These are phyloP conservation scores for Bimastos eiseni DNA, from an alignment of 2,888 invertebrate genomes.

Conservation along the genomic window DNA sequence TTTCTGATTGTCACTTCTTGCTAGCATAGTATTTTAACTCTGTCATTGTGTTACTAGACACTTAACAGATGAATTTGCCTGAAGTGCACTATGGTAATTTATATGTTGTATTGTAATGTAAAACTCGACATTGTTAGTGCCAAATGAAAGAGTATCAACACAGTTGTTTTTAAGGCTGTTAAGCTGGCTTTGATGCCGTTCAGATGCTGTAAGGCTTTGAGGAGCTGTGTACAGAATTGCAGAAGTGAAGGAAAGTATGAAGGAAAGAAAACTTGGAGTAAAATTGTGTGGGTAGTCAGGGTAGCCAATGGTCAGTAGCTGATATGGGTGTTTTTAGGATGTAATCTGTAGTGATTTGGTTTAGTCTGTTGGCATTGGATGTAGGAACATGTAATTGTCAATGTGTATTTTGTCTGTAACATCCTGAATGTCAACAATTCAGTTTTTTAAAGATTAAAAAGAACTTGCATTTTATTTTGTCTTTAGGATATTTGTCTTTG, in stretches of 20 bases:
- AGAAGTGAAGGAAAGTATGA: slow-evolving; percentile 13
- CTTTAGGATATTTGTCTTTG: no score
- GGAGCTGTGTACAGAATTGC: neutral
- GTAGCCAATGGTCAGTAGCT: neutral
- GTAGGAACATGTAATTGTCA: neutral
- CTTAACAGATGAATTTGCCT: no score
- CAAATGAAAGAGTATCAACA: neutral
- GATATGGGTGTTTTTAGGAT: neutral
- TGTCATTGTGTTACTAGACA: neutral
- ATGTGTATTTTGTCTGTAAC: neutral
- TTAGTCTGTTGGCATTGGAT: neutral
- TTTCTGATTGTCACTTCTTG: neutral
- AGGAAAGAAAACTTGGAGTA: neutral
- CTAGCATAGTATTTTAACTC: neutral
- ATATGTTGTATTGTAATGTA: neutral
- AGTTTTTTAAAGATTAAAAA: neutral
- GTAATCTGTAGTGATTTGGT: neutral
- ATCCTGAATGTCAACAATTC: neutral
- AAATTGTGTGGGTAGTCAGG: neutral
- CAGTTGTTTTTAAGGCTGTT: neutral
- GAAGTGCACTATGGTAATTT: neutral
- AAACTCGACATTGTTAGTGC: neutral
- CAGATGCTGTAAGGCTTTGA: neutral
- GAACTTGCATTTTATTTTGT: neutral
- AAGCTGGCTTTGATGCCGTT: neutral